These are phyloP conservation scores for Theretra japonica DNA, from an alignment of 2,888 invertebrate species.

Conservation along the genomic window DNA sequence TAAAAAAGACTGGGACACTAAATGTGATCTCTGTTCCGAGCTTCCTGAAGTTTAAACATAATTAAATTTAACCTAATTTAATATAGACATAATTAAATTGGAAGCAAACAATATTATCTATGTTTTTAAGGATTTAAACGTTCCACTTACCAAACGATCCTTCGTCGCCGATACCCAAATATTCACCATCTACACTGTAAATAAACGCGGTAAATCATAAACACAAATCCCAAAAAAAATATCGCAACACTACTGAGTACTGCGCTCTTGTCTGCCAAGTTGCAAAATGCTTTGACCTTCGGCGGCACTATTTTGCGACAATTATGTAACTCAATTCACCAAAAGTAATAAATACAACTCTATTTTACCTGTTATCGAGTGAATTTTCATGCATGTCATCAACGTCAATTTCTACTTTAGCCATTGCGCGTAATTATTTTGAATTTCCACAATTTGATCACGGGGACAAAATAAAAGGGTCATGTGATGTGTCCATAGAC, in stretches of 20 bases:
- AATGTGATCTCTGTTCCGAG: constrained; percentile 77
- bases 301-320: constrained; percentile 54
- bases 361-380: constrained; percentile 85
- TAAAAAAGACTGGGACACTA: constrained; percentile 83
- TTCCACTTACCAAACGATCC: constrained; percentile 69
- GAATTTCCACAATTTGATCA: constrained; percentile 88
- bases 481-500: constrained; percentile 86
- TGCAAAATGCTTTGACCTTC: constrained; percentile 78
- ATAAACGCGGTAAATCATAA: constrained; percentile 50
- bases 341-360: constrained; percentile 42
- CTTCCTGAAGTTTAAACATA: constrained; percentile 70
- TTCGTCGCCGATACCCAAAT: constrained; percentile 77
- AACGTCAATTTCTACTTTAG: constrained; percentile 82
- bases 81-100: constrained; percentile 59
- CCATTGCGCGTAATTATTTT: constrained; percentile 85
- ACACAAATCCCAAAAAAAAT: constrained; percentile 47
- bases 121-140: constrained; percentile 7
- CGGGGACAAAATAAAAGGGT: constrained; percentile 89
- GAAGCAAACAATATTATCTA: constrained; percentile 6
- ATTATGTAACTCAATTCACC: constrained; percentile 69
- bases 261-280: constrained; percentile 66
- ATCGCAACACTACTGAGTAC: constrained; percentile 49
- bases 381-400: constrained; percentile 86
- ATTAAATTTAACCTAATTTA: constrained; percentile 66
- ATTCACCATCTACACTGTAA: constrained; percentile 80